phyloP scores from a whole-genome alignment of 2,888 invertebrate genomes.

The Acronicta leporina region DNA sequence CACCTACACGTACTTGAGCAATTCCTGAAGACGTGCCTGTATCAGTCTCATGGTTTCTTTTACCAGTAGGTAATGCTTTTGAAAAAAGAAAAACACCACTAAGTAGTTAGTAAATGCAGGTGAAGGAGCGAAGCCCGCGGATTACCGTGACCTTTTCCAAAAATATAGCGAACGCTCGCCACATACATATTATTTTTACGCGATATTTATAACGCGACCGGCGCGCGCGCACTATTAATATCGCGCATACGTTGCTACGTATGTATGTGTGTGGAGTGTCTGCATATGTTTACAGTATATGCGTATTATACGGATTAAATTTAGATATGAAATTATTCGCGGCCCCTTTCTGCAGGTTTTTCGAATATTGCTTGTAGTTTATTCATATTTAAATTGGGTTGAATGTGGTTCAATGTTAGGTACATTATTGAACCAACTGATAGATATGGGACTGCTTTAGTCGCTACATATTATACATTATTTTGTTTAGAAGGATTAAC shows the following conservation, averaged over 20 bases:
- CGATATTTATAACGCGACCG: constrained; percentile 72
- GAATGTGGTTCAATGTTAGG: constrained; percentile 5
- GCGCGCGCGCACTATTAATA: constrained; percentile 67
- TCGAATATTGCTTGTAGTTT: constrained; percentile 44
- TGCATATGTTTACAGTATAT: constrained; percentile 75
- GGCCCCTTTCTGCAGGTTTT: constrained; percentile 60
- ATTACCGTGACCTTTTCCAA: constrained; percentile 83
- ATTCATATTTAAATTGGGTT: constrained; percentile 26
- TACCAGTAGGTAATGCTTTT: no score
- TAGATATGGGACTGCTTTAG: no score
- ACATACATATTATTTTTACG: constrained; percentile 73
- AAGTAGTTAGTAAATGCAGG: constrained; percentile 34
- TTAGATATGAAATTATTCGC: constrained; percentile 75
- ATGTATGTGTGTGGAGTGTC: constrained; percentile 58
- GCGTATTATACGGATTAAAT: constrained; percentile 71
- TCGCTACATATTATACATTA: no score
- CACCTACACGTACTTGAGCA: no score
- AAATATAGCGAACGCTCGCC: constrained; percentile 68
- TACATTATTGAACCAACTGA: neutral
- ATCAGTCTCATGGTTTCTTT: no score
- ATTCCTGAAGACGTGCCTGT: no score
- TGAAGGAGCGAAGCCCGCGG: constrained; percentile 51
- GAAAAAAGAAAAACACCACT: neutral
- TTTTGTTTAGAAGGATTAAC: no score
- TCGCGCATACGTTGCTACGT: constrained; percentile 39